Evolutionary conservation across 2,888 invertebrate species (phyloP).

Genomic region (Pardosa pseudoannulata): DNA sequence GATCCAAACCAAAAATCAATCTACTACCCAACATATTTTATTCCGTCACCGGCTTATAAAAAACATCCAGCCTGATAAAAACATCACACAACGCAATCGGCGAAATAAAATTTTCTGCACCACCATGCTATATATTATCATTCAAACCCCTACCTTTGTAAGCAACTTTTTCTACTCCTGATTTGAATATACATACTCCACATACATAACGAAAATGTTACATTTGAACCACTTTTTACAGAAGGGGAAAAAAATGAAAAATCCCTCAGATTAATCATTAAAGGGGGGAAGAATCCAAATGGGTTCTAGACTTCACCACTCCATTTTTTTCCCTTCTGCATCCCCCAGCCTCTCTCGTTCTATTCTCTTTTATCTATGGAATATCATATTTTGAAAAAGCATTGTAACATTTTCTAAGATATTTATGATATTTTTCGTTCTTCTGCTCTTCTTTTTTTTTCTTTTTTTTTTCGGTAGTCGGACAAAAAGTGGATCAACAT

Average conservation of each 20-base stretch:
- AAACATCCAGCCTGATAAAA: not conserved
- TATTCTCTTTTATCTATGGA: constrained; percentile 60
- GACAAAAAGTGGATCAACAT: constrained; percentile 60
- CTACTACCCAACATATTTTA: not conserved
- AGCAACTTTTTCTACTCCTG: constrained; percentile 21
- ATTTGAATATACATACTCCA: constrained; percentile 34
- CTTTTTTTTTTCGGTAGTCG: not conserved
- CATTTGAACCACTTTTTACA: constrained; percentile 25
- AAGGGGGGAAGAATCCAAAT: constrained; percentile 34
- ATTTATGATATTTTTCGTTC: constrained; percentile 58
- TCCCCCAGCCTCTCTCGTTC: constrained; percentile 1
- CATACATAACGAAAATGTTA: constrained; percentile 13
- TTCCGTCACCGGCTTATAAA: not conserved
- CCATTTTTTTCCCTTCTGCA: not conserved
- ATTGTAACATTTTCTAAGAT: constrained; percentile 54
- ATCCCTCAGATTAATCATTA: constrained; percentile 63
- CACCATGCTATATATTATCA: not conserved
- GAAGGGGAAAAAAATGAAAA: too few relatives aligned
- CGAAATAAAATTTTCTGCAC: constrained; percentile 3
- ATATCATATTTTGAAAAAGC: constrained; percentile 57
- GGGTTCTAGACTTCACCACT: constrained; percentile 49
- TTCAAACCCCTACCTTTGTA: not conserved
- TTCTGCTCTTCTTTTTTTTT: not conserved
- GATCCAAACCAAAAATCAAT: not conserved
- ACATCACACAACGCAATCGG: constrained; percentile 8